These are phyloP conservation scores for Carassius carassius DNA, from an alignment of 2,113 vertebrate genomes.

Conservation along the genomic window DNA sequence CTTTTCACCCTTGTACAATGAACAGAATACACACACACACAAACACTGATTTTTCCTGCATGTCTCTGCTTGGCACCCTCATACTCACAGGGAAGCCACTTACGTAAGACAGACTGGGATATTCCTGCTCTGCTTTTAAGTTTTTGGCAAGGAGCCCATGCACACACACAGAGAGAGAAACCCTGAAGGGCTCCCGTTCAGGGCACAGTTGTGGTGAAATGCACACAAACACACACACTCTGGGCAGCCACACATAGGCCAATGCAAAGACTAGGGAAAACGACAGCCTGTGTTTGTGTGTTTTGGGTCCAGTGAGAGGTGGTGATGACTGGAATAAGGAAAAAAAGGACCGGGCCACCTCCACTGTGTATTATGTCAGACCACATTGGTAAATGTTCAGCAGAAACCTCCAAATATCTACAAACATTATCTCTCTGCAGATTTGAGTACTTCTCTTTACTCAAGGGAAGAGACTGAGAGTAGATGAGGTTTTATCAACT, in stretches of 20 bases:
- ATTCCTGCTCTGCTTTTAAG: conserved; percentile 67
- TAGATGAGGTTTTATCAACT: neutral
- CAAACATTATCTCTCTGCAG: conserved; percentile 17
- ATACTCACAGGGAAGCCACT: conserved; percentile 60
- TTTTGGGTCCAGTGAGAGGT: conserved; percentile 18
- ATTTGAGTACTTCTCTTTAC: neutral
- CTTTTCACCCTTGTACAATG: conserved; percentile 49
- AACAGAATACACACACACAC: conserved; percentile 15
- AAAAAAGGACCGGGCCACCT: conserved; percentile 2
- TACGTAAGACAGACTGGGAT: conserved; percentile 67
- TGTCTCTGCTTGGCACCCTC: conserved; percentile 60
- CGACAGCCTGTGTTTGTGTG: conserved; percentile 36
- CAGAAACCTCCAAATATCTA: neutral
- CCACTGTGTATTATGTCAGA: conserved; percentile 1
- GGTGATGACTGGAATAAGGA: conserved; percentile 16
- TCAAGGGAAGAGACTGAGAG: neutral
- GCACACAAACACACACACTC: conserved; percentile 17
- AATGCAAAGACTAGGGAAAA: conserved; percentile 6
- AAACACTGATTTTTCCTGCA: neutral
- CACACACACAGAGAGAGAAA: neutral
- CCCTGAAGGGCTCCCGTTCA: conserved; percentile 42
- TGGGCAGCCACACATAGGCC: conserved; percentile 7
- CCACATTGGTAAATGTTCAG: neutral
- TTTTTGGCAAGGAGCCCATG: conserved; percentile 31
- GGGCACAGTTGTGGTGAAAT: conserved; percentile 26